phyloP scores from a whole-genome alignment of 1,140 invertebrate species.

The Periplaneta americana region DNA sequence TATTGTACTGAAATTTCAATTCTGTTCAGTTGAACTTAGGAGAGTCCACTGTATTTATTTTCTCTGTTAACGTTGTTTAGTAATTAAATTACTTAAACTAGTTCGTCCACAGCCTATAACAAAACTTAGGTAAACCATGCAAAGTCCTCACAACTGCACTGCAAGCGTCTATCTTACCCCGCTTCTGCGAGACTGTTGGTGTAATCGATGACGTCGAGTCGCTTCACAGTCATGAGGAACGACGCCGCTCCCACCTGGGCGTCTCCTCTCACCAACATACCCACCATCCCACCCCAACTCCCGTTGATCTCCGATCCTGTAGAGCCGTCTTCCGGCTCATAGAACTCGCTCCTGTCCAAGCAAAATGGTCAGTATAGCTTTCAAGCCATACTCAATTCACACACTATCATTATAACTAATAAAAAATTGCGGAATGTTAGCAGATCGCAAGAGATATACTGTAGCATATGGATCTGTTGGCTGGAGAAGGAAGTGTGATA shows the following conservation, averaged over 20 bases:
- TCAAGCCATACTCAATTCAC: too few species aligned
- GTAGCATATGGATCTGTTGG: neutral
- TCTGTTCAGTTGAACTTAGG: neutral
- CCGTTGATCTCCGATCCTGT: neutral
- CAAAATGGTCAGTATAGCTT: too few species aligned
- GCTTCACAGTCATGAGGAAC: constrained; percentile 25
- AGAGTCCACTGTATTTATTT: neutral
- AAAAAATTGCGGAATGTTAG: neutral
- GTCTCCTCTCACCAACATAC: constrained; percentile 18
- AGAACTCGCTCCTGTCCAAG: neutral
- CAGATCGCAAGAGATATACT: neutral
- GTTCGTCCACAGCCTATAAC: neutral
- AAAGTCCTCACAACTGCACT: neutral
- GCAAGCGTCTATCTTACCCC: neutral
- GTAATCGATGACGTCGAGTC: constrained; percentile 29
- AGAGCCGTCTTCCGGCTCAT: neutral
- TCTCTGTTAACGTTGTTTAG: neutral
- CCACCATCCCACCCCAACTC: constrained; percentile 30
- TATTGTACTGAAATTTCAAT: too few species aligned
- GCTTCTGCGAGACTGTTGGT: constrained; percentile 24
- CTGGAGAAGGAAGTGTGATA: neutral
- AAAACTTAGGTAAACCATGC: neutral
- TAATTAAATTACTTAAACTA: neutral
- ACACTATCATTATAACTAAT: neutral
- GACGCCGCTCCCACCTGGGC: constrained; percentile 28